These are phyloP conservation scores for Eidolon dupreanum DNA, from an alignment of 2,797 vertebrate species.

Conservation along the genomic window DNA sequence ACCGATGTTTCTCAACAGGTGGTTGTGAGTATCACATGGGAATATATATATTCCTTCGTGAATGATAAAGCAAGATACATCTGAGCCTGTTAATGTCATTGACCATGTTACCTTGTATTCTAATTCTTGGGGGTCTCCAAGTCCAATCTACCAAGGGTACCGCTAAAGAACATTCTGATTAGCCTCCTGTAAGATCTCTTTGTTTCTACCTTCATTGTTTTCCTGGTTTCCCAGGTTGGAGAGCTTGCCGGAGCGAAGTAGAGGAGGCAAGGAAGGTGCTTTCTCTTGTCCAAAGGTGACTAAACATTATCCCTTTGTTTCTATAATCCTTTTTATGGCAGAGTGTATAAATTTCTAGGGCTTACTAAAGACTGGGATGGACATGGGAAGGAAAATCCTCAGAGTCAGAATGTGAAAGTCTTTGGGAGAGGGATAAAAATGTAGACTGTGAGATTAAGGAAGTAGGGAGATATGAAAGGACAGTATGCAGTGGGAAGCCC, in stretches of 20 bases:
- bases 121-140: neutral
- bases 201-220: neutral
- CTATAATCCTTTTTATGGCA: neutral
- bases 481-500: neutral
- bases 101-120: neutral
- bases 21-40: neutral
- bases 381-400: neutral
- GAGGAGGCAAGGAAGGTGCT: neutral
- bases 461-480: neutral
- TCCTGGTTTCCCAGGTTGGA: slow-evolving; percentile 14
- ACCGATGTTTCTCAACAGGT: neutral
- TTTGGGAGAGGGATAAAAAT: neutral
- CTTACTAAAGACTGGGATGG: neutral
- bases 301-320: neutral
- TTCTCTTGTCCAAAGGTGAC: slow-evolving; percentile 54
- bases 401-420: neutral
- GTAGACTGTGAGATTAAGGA: neutral
- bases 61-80: neutral
- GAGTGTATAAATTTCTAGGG: neutral
- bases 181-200: neutral
- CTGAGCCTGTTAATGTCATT: neutral
- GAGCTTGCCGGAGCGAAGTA: neutral
- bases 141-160: neutral
- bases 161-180: neutral
- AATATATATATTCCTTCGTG: neutral